These are phyloP conservation scores for Ditula angustiorana DNA, from an alignment of 2,888 invertebrate species.

Conservation along the genomic window DNA sequence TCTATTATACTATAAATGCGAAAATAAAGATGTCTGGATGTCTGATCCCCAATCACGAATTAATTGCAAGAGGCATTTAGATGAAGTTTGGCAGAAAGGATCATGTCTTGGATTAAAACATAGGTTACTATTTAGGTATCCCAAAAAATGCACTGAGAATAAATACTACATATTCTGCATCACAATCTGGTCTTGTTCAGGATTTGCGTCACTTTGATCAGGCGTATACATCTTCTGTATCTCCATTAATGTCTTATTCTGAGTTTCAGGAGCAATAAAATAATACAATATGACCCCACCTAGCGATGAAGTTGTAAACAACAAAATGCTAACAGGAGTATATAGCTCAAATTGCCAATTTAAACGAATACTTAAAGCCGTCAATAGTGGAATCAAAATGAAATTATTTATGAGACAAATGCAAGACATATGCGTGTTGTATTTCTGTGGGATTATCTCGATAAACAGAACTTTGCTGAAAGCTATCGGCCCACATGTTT, in stretches of 20 bases:
- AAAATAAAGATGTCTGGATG: too few relatives aligned
- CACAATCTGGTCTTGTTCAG: background rate
- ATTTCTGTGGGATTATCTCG: background rate
- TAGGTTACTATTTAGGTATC: too few relatives aligned
- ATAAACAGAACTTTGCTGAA: background rate
- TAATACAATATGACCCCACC: background rate
- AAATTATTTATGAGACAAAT: background rate
- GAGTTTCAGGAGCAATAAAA: conserved; percentile 1
- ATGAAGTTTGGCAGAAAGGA: too few relatives aligned
- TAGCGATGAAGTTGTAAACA: background rate
- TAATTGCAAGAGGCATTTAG: too few relatives aligned
- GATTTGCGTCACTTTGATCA: background rate
- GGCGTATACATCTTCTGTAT: background rate
- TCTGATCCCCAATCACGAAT: too few relatives aligned
- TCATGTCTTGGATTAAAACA: too few relatives aligned
- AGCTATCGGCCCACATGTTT: background rate
- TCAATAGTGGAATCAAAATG: too few relatives aligned
- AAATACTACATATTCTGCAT: background rate
- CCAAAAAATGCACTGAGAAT: too few relatives aligned
- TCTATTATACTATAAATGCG: too few relatives aligned
- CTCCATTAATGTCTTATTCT: background rate
- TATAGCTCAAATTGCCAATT: background rate
- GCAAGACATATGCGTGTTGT: background rate
- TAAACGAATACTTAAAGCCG: too few relatives aligned
- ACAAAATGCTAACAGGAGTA: background rate